Conservation (phyloP, 2,797 vertebrate species). For the Eulemur mongoz region DNA sequence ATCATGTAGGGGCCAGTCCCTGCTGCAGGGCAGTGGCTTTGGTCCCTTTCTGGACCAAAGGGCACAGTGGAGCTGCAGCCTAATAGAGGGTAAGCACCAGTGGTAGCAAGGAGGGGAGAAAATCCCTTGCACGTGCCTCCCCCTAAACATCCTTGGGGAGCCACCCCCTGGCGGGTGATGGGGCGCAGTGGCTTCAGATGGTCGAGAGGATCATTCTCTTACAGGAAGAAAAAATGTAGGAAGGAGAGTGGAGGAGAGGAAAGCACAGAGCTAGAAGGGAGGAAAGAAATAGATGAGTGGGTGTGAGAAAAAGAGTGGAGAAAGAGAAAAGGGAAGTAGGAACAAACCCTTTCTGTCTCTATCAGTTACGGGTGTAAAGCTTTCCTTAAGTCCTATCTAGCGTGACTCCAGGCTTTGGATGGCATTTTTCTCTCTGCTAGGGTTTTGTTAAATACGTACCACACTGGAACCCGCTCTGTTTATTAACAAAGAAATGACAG, state of each 20-base stretch:
- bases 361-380: fast-evolving
- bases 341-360: background rate
- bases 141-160: no score
- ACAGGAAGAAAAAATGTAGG: background rate
- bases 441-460: background rate
- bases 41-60: background rate
- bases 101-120: fast-evolving
- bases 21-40: background rate
- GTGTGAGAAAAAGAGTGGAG: no score
- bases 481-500: background rate
- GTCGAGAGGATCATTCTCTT: background rate
- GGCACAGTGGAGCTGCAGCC: background rate
- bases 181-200: background rate
- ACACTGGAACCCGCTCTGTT: background rate
- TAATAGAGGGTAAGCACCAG: fast-evolving
- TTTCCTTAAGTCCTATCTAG: background rate
- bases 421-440: background rate
- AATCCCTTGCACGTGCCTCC: background rate
- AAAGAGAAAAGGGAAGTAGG: background rate
- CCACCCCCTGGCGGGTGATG: fast-evolving
- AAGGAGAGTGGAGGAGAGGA: no score
- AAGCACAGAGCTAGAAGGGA: background rate
- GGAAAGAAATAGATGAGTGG: background rate
- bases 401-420: background rate
- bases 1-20: fast-evolving